These are phyloP conservation scores for Bradypus variegatus DNA, from an alignment of 2,797 vertebrate species.

Conservation along the genomic window DNA sequence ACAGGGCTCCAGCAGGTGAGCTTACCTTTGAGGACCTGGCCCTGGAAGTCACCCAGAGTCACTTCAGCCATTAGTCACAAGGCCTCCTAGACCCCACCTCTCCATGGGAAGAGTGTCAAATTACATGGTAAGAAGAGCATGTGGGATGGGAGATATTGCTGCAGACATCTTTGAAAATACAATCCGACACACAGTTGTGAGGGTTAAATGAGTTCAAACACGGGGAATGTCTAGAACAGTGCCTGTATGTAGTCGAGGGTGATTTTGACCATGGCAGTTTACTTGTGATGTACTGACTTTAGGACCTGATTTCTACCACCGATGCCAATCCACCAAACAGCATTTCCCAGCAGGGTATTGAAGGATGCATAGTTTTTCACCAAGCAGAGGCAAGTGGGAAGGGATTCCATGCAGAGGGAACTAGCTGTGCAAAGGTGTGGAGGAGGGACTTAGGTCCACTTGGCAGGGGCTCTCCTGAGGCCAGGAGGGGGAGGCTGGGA, in stretches of 20 bases:
- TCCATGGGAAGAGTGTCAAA: not conserved
- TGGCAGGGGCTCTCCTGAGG: not conserved
- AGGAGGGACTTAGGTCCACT: not conserved
- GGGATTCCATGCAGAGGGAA: not conserved
- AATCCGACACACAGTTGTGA: not conserved
- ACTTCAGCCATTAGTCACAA: not conserved
- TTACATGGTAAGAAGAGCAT: not conserved
- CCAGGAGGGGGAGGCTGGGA: not conserved
- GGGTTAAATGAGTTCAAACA: constrained; percentile 18
- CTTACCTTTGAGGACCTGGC: not conserved
- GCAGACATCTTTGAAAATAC: constrained; percentile 28
- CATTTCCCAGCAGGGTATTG: not conserved
- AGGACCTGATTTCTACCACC: not conserved
- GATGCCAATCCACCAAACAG: not conserved
- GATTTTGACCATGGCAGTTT: constrained; percentile 28
- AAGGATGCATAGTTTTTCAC: constrained; percentile 5
- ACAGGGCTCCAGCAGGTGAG: not conserved
- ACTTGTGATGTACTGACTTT: not conserved
- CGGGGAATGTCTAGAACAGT: not conserved
- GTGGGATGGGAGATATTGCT: not conserved
- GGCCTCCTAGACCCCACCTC: not conserved
- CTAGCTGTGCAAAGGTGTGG: not conserved
- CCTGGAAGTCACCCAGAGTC: not conserved
- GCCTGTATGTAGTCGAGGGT: not conserved
- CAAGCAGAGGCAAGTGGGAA: not conserved